These are phyloP conservation scores for Pteromalus puparum DNA, from an alignment of 1,140 invertebrate species.

Conservation along the genomic window DNA sequence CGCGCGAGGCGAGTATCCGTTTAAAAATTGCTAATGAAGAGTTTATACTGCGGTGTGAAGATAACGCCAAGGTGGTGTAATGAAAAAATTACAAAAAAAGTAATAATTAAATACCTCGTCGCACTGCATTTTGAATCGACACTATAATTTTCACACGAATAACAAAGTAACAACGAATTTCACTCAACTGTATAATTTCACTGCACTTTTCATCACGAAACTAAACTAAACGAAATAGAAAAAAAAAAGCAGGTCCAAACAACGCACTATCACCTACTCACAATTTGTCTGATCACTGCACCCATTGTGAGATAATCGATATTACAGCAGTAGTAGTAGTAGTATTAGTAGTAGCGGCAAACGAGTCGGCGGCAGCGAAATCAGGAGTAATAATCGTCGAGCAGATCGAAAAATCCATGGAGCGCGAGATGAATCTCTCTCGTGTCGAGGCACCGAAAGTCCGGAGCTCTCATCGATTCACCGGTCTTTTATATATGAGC, in stretches of 20 bases:
- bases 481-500: constrained; percentile 39
- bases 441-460: not conserved
- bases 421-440: constrained; percentile 20
- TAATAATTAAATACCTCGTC: no score
- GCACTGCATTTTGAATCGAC: no score
- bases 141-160: no score
- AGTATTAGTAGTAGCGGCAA: no score
- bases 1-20: no score
- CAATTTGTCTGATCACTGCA: constrained; percentile 46
- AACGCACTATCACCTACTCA: constrained; percentile 42
- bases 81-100: no score
- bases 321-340: no score
- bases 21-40: no score
- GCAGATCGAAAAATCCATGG: constrained; percentile 27
- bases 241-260: not conserved
- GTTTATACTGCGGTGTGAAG: no score
- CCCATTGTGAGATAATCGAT: constrained; percentile 34
- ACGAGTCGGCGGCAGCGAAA: not conserved
- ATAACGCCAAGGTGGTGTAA: no score
- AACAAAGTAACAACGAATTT: not conserved
- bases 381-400: not conserved
- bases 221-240: not conserved
- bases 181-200: not conserved
- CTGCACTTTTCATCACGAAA: constrained; percentile 9
- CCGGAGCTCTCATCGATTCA: constrained; percentile 13